phyloP scores from a whole-genome alignment of 2,888 invertebrate genomes.

The Tenthredo amoena region DNA sequence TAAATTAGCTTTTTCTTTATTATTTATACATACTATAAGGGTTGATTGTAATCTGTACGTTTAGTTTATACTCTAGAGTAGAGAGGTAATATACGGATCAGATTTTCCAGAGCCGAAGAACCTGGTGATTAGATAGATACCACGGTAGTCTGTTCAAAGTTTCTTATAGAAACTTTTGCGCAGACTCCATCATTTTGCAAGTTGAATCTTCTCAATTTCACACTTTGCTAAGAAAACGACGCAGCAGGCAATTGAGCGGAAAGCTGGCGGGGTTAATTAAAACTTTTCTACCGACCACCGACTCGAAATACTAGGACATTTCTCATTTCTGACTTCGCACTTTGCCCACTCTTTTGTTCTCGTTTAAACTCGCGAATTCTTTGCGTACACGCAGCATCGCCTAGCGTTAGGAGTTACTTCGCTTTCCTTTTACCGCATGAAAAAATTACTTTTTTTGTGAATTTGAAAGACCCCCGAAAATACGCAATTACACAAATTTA shows the following conservation, averaged over 20 bases:
- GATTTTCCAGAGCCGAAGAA: background rate
- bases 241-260: constrained; percentile 21
- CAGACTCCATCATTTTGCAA: constrained; percentile 21
- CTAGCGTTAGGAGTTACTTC: background rate
- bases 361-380: constrained; percentile 7
- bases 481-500: background rate
- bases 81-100: no score
- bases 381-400: background rate
- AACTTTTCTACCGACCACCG: constrained; percentile 10
- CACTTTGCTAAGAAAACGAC: constrained; percentile 21
- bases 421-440: background rate
- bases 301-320: constrained; percentile 10
- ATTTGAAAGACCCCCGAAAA: no score
- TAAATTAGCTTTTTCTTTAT: background rate
- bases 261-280: constrained; percentile 8
- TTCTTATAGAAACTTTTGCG: background rate
- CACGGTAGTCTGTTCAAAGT: background rate
- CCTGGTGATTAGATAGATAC: background rate
- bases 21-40: background rate
- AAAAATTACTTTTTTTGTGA: background rate
- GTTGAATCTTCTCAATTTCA: constrained; percentile 31
- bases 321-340: constrained; percentile 37
- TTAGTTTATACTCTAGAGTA: background rate
- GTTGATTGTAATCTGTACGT: background rate
- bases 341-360: constrained; percentile 15